phyloP scores from a whole-genome alignment of 2,113 vertebrate genomes.

The Nibea albiflora region DNA sequence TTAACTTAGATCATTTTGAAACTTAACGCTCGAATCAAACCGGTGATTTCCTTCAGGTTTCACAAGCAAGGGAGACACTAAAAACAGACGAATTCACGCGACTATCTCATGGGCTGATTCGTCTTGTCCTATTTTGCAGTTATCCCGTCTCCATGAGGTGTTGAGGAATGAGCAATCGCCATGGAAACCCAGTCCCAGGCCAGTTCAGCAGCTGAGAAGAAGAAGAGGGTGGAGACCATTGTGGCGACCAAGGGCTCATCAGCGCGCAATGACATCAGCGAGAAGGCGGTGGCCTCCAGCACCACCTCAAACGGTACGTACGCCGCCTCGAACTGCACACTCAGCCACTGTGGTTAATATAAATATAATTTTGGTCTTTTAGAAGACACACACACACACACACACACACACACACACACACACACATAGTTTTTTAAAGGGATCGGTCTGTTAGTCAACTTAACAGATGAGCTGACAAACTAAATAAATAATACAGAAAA shows the following conservation, averaged over 20 bases:
- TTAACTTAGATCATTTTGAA: conserved; percentile 11
- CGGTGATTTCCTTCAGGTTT: not conserved
- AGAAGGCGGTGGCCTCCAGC: conserved; percentile 98
- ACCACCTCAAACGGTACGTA: conserved; percentile 96
- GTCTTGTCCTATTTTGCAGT: conserved; percentile 71
- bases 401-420: not conserved
- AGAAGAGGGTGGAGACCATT: conserved; percentile 96
- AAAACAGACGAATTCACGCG: not conserved
- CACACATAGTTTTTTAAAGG: not conserved
- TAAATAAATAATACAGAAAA: no score
- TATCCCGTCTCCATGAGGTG: conserved; percentile 84
- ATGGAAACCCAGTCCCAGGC: conserved; percentile 99
- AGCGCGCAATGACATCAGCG: conserved; percentile 93
- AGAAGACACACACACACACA: not conserved
- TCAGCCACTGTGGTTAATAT: conserved; percentile 24
- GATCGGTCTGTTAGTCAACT: not conserved
- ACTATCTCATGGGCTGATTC: not conserved
- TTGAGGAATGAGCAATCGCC: conserved; percentile 95
- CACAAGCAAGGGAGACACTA: not conserved
- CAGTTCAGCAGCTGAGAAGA: conserved; percentile 94
- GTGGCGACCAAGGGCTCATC: conserved; percentile 92
- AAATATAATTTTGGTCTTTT: conserved; percentile 14
- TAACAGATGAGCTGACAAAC: not conserved
- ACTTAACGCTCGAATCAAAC: not conserved
- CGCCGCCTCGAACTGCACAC: conserved; percentile 42